Evolutionary conservation across 2,797 vertebrate species (phyloP).

Genomic region (Halcyon smyrnensis): DNA sequence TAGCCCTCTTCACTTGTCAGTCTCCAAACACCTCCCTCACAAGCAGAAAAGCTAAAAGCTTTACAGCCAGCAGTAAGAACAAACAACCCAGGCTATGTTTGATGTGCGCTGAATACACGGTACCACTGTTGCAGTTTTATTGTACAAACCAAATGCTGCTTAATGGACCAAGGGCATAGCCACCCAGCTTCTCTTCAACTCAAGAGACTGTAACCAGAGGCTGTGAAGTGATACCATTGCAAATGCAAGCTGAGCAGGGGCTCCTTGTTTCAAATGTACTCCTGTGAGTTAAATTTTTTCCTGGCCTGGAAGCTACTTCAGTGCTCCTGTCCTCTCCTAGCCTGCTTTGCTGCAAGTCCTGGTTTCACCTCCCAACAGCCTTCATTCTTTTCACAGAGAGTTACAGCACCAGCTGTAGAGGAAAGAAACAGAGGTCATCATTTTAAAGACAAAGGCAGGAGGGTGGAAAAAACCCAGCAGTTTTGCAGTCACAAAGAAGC

Average conservation of each 20-base stretch:
- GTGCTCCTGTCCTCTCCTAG: neutral
- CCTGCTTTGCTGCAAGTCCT: neutral
- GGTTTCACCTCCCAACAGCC: neutral
- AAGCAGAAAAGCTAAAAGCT: neutral
- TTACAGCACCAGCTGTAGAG: neutral
- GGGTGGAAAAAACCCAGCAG: neutral
- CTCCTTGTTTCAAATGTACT: neutral
- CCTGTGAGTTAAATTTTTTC: neutral
- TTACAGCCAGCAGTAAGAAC: neutral
- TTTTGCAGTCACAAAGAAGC: neutral
- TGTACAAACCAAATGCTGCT: neutral
- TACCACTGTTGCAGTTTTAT: neutral
- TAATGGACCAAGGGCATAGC: neutral
- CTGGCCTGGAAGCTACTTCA: neutral
- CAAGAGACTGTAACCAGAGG: neutral
- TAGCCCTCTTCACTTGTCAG: neutral
- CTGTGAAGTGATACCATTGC: slow-evolving; percentile 10
- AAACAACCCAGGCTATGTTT: neutral
- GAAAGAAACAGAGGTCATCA: neutral
- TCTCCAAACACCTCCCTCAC: neutral
- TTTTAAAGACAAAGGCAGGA: neutral
- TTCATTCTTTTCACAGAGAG: neutral
- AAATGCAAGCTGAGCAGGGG: neutral
- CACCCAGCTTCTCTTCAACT: neutral
- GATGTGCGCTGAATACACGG: neutral